Conservation (phyloP, 1,140 invertebrate species). For the Spodoptera litura region DNA sequence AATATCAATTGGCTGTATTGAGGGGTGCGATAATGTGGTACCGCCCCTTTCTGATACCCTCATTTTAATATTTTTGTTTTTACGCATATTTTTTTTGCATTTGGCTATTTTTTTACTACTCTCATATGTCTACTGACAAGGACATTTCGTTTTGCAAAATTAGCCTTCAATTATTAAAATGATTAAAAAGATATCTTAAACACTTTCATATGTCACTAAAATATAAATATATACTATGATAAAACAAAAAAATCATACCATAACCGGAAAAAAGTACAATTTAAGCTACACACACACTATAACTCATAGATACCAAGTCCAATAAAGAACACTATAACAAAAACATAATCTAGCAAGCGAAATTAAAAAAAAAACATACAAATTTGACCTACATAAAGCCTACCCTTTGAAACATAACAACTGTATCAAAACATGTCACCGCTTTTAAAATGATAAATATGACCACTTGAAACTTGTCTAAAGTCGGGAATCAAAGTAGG, state of each 20-base stretch:
- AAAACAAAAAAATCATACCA: too few species aligned
- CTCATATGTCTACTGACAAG: too few species aligned
- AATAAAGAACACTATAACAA: too few species aligned
- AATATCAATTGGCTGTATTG: conserved; percentile 79
- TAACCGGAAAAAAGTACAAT: too few species aligned
- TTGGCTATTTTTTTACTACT: background rate
- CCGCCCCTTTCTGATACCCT: conserved; percentile 53
- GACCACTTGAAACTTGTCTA: conserved; percentile 59
- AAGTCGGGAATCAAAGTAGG: conserved; percentile 65
- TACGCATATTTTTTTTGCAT: background rate
- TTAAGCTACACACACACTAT: too few species aligned
- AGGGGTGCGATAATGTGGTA: conserved; percentile 60
- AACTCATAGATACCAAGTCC: too few species aligned
- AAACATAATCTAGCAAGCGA: background rate
- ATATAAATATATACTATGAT: too few species aligned
- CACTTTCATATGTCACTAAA: too few species aligned
- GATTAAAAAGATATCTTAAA: too few species aligned
- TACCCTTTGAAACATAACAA: conserved; percentile 10
- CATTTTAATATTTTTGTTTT: conserved; percentile 16
- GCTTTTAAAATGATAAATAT: conserved; percentile 63
- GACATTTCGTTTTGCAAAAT: too few species aligned
- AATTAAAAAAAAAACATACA: background rate
- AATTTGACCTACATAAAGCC: background rate
- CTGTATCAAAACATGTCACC: conserved; percentile 70
- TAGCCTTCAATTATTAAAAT: too few species aligned